Conservation (phyloP, 1,140 invertebrate genomes). For the Amphibalanus amphitrite region DNA sequence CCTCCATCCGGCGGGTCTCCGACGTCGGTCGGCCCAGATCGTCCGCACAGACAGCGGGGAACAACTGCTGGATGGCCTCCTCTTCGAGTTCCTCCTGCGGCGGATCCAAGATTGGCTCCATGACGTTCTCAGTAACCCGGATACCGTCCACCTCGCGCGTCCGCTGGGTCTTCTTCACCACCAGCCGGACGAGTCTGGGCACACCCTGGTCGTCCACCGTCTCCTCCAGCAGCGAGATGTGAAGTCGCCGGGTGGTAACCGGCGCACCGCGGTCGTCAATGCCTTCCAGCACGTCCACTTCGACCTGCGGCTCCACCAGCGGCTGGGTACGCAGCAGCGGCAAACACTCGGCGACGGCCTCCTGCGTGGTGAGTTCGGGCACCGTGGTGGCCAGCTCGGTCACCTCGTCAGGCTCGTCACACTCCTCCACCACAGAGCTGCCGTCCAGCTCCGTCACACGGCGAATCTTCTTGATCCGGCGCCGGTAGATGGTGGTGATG, state of each 20-base stretch:
- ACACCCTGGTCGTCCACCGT: neutral
- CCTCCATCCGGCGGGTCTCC: neutral
- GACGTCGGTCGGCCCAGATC: neutral
- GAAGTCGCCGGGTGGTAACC: neutral
- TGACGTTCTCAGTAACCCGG: neutral
- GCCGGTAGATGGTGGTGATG: neutral
- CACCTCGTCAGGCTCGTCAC: neutral
- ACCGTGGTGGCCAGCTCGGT: neutral
- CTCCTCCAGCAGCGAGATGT: neutral
- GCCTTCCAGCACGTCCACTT: neutral
- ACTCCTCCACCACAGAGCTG: neutral
- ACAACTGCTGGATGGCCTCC: neutral
- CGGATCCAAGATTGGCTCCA: neutral
- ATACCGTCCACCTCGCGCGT: neutral
- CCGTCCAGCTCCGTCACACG: neutral
- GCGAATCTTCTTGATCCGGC: neutral
- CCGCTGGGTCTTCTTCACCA: neutral
- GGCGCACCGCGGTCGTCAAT: neutral
- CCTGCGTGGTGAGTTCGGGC: neutral
- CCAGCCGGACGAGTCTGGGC: neutral
- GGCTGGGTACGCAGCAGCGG: neutral
- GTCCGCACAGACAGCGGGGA: neutral
- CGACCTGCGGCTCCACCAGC: neutral
- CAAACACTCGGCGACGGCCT: neutral
- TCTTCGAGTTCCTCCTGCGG: neutral